These are phyloP conservation scores for Alviniconcha strummeri DNA, from an alignment of 2,888 invertebrate genomes.

Conservation along the genomic window DNA sequence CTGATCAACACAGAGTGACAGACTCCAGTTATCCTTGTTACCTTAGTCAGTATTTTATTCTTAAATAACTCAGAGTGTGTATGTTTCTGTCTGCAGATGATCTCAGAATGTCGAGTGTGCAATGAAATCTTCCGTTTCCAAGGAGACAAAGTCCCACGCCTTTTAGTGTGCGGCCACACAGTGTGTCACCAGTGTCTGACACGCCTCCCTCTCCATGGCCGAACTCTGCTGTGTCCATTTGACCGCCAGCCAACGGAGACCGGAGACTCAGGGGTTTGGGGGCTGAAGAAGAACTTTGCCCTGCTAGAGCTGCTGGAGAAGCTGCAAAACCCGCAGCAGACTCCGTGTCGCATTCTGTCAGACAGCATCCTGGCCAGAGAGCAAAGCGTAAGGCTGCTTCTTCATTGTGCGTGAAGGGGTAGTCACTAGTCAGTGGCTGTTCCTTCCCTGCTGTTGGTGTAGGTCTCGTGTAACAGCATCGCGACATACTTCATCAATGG, in stretches of 20 bases:
- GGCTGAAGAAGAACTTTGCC: conserved; percentile 78
- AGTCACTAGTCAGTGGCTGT: no score
- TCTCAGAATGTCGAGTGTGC: conserved; percentile 77
- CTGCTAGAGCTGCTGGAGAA: conserved; percentile 77
- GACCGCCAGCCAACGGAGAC: conserved; percentile 78
- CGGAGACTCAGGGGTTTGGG: conserved; percentile 68
- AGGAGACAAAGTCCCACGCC: conserved; percentile 77
- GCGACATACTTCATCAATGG: no score
- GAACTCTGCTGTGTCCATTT: conserved; percentile 77
- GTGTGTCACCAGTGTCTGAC: conserved; percentile 78
- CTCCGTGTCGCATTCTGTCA: conserved; percentile 48
- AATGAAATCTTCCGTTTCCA: conserved; percentile 78
- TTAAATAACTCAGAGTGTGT: no score
- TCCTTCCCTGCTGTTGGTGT: no score
- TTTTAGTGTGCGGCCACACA: conserved; percentile 74
- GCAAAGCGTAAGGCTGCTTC: conserved; percentile 56
- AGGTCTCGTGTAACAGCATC: no score
- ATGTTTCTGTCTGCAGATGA: conserved; percentile 49
- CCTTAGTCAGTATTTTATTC: no score
- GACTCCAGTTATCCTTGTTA: no score
- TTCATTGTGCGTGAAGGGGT: background rate
- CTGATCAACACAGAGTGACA: no score
- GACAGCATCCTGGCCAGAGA: conserved; percentile 59
- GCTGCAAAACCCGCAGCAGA: conserved; percentile 70
- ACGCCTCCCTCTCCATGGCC: conserved; percentile 73